Conservation (phyloP, 1,140 invertebrate species). For the Drosophila pandora region DNA sequence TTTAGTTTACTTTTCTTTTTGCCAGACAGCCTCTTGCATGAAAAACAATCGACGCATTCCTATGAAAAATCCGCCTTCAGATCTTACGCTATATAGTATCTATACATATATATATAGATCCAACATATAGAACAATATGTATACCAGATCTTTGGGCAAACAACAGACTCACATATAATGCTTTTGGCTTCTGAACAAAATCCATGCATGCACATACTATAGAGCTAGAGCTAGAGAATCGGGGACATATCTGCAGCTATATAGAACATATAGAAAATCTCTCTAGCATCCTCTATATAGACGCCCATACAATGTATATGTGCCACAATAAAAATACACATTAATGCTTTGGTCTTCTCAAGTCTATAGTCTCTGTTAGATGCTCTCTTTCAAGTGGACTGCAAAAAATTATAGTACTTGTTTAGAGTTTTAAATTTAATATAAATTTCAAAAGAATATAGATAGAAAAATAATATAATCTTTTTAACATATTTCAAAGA, state of each 20-base stretch:
- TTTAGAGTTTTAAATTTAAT: background rate
- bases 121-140: background rate
- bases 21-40: constrained; percentile 35
- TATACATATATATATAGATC: constrained; percentile 13
- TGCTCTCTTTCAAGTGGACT: constrained; percentile 5
- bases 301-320: constrained; percentile 42
- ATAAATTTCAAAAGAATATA: too few species aligned
- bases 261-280: constrained; percentile 14
- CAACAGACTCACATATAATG: constrained; percentile 25
- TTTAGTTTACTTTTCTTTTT: background rate
- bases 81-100: constrained; percentile 9
- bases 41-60: constrained; percentile 28
- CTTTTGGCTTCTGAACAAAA: constrained; percentile 39
- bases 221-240: constrained; percentile 16
- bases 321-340: constrained; percentile 64
- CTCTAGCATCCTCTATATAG: constrained; percentile 9
- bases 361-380: background rate
- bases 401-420: background rate
- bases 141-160: constrained; percentile 12
- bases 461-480: too few species aligned
- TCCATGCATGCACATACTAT: constrained; percentile 45
- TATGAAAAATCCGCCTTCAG: constrained; percentile 7
- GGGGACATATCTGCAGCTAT: constrained; percentile 22
- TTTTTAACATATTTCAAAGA: too few species aligned
- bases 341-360: background rate